Conservation (phyloP, 1,140 invertebrate species). For the Hydropsyche tenuis region DNA sequence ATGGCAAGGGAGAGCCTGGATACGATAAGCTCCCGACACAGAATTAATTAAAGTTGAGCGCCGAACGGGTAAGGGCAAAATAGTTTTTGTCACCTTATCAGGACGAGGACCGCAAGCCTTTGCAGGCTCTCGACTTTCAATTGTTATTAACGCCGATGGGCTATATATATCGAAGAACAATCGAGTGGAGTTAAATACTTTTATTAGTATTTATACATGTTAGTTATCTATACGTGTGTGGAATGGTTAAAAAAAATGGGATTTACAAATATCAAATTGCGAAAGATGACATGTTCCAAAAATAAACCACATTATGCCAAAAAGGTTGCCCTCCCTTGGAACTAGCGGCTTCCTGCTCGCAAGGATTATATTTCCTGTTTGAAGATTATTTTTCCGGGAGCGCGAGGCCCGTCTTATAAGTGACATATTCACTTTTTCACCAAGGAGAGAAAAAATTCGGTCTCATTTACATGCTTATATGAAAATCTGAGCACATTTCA, state of each 20-base stretch:
- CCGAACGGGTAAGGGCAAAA: constrained; percentile 22
- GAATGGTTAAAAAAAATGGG: too few species aligned
- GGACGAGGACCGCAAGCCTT: not conserved
- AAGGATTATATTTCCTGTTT: not conserved
- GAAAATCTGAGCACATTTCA: too few species aligned
- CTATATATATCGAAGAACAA: not conserved
- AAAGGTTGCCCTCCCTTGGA: not conserved
- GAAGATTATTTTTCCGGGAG: constrained; percentile 10
- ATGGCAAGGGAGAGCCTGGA: not conserved
- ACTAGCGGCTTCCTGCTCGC: not conserved
- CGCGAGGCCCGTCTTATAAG: not conserved
- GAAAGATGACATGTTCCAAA: not conserved
- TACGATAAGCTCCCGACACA: constrained; percentile 26
- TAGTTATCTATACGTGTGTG: too few species aligned
- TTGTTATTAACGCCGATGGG: not conserved
- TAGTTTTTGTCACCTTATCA: constrained; percentile 43
- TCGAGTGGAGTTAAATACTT: not conserved
- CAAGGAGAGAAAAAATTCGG: too few species aligned
- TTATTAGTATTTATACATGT: not conserved
- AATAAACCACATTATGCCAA: not conserved
- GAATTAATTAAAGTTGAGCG: constrained; percentile 39
- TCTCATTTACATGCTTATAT: too few species aligned
- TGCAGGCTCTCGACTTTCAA: not conserved
- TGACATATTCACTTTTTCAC: too few species aligned
- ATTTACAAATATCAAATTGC: too few species aligned